Evolutionary conservation across 1,140 invertebrate genomes (phyloP).

Genomic region (Dryas iulia): DNA sequence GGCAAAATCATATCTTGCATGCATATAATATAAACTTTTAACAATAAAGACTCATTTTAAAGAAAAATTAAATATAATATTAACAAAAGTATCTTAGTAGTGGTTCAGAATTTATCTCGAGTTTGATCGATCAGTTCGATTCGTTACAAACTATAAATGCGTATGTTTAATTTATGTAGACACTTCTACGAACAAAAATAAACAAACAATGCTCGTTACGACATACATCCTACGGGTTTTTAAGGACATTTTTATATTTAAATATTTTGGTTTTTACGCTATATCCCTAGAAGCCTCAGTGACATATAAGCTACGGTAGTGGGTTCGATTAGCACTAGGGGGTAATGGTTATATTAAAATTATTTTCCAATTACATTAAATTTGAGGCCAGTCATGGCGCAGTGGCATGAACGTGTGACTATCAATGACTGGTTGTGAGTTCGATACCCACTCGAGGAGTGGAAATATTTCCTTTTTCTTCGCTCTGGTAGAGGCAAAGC

Average conservation of each 20-base stretch:
- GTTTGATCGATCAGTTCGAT: slow-evolving; percentile 11
- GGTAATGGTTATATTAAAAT: neutral
- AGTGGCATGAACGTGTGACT: no score
- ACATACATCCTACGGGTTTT: neutral
- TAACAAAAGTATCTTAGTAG: slow-evolving; percentile 3
- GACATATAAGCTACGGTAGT: neutral
- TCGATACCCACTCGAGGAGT: no score
- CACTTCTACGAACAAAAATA: slow-evolving; percentile 20
- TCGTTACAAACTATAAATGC: slow-evolving; percentile 5
- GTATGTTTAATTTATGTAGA: neutral
- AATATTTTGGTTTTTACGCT: neutral
- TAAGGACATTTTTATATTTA: neutral
- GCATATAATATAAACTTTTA: no score
- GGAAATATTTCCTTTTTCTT: no score
- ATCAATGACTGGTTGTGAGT: no score
- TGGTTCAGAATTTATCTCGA: slow-evolving; percentile 8
- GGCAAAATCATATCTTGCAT: no score
- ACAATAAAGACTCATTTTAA: no score
- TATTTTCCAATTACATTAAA: neutral
- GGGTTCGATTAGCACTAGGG: neutral
- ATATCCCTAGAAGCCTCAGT: neutral
- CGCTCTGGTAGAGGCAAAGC: no score
- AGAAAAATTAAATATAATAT: neutral
- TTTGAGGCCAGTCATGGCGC: no score
- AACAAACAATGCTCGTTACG: slow-evolving; percentile 3